Conservation (phyloP, 2,797 vertebrate species). For the Falco peregrinus region DNA sequence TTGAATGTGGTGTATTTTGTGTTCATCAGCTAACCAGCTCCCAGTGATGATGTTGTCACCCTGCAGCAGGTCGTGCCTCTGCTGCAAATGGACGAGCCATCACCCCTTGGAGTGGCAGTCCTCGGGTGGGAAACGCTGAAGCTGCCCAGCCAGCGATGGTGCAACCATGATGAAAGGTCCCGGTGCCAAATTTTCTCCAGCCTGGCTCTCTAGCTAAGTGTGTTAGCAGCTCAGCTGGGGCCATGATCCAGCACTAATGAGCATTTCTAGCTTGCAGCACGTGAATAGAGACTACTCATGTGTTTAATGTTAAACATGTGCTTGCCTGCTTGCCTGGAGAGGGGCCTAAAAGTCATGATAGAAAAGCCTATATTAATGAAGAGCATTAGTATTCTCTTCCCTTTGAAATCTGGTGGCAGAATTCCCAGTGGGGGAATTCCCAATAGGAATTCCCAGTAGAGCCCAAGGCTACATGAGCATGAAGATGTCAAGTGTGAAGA, state of each 20-base stretch:
- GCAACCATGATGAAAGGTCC: background rate
- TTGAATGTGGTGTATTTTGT: background rate
- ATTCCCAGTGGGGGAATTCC: constrained; percentile 64
- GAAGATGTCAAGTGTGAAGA: background rate
- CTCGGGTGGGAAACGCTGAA: rapidly evolving
- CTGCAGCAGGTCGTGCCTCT: background rate
- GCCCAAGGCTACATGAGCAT: background rate
- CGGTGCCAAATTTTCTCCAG: background rate
- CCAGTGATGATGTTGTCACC: background rate
- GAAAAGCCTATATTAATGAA: constrained; percentile 49
- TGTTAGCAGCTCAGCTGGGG: constrained; percentile 20
- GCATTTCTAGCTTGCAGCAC: constrained; percentile 30
- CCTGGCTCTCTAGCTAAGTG: background rate
- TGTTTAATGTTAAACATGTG: constrained; percentile 63
- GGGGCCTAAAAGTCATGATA: constrained; percentile 32
- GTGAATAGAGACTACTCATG: constrained; percentile 34
- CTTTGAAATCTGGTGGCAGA: constrained; percentile 56
- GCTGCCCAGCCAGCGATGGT: background rate
- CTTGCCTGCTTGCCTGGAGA: constrained; percentile 47
- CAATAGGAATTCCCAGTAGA: constrained; percentile 51
- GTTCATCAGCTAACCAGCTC: background rate
- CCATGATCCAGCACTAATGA: constrained; percentile 24
- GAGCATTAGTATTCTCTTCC: constrained; percentile 26
- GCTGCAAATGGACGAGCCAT: background rate
- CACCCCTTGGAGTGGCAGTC: rapidly evolving